Base-by-base conservation (phyloP, 2,888 invertebrate species). In the Carterocephalus palaemon region DNA sequence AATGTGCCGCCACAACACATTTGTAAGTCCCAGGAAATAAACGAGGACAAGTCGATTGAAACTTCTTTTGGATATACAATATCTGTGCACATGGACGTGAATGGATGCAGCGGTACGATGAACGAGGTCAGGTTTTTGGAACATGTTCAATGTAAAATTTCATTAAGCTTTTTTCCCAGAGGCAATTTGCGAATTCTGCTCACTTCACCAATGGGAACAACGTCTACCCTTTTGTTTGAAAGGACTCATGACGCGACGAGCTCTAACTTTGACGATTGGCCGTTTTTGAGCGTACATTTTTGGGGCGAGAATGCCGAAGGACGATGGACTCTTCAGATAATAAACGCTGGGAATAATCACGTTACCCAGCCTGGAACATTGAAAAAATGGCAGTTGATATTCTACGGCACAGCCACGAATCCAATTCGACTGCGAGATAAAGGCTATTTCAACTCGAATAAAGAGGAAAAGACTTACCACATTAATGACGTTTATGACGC, bases 201-300 rank as follows among this genome's bases (percentile, higher is more conserved):
- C 49, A 95, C 95, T 13, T 96, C 97, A 24, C 98, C 98, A 4
- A 94, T 95, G 92, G 97, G 97, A 19, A 98, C 97, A 1, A 93
- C 93, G 10, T 97, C 97, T 16, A 96, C 96, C 9, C 87, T 99
- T 58, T 89, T 99, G 53, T 97, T 97, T 65, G 97, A 97, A 67
- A 89, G 99, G 56, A 96, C 96, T 2, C 89, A 95, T 51, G 98
- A 98, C 78, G 93, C 95, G 46, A 92, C 94, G 46, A 94, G 94
- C 72, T 95, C 95, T 36, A 96, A 96, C 70, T 99, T 99, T 78
- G 96, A 97, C 75, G 96, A 98, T 75, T 99, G 99, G 99, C 98
- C 98, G 7, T 99, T 99, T 89, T 90, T 99, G 62, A 96, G 97
- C 67, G 98, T 99, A 9, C 99, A 99, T 76, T 98, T 95, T 82